phyloP scores from a whole-genome alignment of 2,113 vertebrate genomes.

The Petaurus breviceps region DNA sequence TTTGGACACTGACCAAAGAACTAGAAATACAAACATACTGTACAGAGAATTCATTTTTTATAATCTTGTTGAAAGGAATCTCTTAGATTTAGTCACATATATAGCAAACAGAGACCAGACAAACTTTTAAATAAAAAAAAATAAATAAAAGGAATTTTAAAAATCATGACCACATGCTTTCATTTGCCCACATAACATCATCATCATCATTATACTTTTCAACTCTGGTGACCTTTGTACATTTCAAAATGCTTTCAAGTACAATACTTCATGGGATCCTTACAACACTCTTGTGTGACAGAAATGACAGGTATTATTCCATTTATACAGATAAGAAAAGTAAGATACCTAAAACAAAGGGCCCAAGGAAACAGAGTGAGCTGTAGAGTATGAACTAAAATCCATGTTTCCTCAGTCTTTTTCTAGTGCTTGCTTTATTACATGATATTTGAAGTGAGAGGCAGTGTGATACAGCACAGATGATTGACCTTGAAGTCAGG shows the following conservation, averaged over 20 bases:
- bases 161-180: background rate
- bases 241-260: background rate
- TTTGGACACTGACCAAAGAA: background rate
- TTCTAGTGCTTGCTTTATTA: background rate
- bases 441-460: background rate
- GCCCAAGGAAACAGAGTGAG: background rate
- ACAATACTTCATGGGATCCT: background rate
- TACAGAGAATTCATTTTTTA: background rate
- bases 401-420: background rate
- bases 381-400: background rate
- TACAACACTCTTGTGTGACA: background rate
- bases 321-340: background rate
- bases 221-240: background rate
- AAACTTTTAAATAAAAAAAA: slow-evolving; percentile 13
- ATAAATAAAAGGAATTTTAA: background rate
- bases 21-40: background rate
- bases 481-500: background rate
- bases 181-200: background rate
- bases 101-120: background rate
- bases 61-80: background rate
- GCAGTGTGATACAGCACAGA: background rate
- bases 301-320: background rate
- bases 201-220: background rate
- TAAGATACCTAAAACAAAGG: background rate
- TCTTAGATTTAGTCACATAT: slow-evolving; percentile 26